These are phyloP conservation scores for Xyrauchen texanus DNA, from an alignment of 2,113 vertebrate genomes.

Conservation along the genomic window DNA sequence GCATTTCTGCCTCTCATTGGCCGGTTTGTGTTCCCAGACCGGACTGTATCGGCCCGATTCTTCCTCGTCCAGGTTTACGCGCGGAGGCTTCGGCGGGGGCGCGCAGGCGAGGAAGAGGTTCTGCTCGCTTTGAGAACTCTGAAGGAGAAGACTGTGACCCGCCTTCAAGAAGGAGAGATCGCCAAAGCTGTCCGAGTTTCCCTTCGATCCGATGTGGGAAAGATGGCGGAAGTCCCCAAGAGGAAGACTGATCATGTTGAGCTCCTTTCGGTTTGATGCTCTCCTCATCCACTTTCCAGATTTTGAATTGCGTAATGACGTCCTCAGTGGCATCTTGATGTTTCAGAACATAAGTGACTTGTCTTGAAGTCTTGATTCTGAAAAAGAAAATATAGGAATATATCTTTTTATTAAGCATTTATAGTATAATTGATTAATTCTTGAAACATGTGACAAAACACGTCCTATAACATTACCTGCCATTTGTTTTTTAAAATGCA, in stretches of 20 bases:
- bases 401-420: neutral
- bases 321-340: slow-evolving; percentile 68
- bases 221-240: slow-evolving; percentile 77
- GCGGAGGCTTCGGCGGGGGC: slow-evolving; percentile 91
- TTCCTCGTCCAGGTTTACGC: slow-evolving; percentile 82
- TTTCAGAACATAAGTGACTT: neutral
- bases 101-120: slow-evolving; percentile 77
- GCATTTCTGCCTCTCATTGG: slow-evolving; percentile 65
- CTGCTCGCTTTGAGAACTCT: slow-evolving; percentile 81
- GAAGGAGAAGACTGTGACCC: slow-evolving; percentile 66
- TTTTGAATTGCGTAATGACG: slow-evolving; percentile 61
- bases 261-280: slow-evolving; percentile 59
- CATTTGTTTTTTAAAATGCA: no score
- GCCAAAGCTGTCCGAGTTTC: slow-evolving; percentile 72
- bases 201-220: slow-evolving; percentile 69
- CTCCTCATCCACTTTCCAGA: slow-evolving; percentile 62
- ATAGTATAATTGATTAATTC: no score
- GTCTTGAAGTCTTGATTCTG: slow-evolving; percentile 4
- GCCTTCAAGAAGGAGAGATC: slow-evolving; percentile 76
- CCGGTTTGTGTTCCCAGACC: neutral
- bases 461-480: no score
- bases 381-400: neutral
- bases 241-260: slow-evolving; percentile 80
- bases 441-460: no score
- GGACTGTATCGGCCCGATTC: slow-evolving; percentile 23